A percentile compares a stretch with the other conserved stretches of the same genome.
phyloP scores from a whole-genome alignment of 35 echinoderm and acorn worm genomes.

The Ophiothrix spiculata region DNA sequence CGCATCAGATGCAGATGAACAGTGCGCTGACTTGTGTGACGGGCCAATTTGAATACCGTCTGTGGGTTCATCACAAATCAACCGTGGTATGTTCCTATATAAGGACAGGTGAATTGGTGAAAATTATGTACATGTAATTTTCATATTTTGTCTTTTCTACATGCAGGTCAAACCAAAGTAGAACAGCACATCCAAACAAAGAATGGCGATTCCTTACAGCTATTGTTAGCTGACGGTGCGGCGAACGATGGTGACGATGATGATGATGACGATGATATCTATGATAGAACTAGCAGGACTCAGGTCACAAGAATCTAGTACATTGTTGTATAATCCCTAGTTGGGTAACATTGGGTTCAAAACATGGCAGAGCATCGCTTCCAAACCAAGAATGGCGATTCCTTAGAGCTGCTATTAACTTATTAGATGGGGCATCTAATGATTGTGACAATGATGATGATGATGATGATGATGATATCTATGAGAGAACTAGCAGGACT shows the following conservation, averaged over 20 bases:
- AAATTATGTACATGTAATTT: no score
- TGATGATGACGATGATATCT: conserved; percentile 27
- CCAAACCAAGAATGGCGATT: not conserved
- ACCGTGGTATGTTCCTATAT: no score
- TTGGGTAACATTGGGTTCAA: no score
- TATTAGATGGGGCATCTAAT: not conserved
- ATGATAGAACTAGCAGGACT: not conserved
- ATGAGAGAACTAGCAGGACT: not conserved
- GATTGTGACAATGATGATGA: conserved; percentile 22
- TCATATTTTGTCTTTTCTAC: not conserved
- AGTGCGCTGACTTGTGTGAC: no score
- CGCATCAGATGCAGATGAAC: no score
- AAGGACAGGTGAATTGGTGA: no score
- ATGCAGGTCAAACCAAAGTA: not conserved
- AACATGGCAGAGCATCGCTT: not conserved
- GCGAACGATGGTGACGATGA: conserved; percentile 16
- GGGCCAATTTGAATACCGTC: no score
- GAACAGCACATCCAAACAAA: not conserved
- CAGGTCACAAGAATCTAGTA: conserved; percentile 26
- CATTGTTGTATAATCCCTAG: no score
- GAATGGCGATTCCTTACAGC: not conserved
- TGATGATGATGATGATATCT: conserved; percentile 27
- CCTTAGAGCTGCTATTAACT: not conserved
- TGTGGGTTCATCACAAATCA: no score
- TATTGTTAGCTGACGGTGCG: conserved; percentile 1